A percentile compares a stretch with the other conserved stretches of the same genome.
Conservation (phyloP, 2,113 vertebrate species). For the Channa maculata region DNA sequence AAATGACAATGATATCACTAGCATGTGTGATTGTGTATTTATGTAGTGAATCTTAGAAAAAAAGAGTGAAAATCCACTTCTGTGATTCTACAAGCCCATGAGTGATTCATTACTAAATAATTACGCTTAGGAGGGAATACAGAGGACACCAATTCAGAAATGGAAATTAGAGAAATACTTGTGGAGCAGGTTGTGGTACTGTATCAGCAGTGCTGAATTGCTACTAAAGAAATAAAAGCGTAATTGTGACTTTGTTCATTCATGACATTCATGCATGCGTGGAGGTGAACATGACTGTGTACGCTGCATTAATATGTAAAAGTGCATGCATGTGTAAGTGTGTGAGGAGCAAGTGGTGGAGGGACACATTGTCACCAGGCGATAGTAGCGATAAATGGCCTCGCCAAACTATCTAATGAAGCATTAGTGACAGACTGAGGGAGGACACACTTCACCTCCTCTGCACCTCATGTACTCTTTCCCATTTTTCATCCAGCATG, state of each 20-base stretch:
- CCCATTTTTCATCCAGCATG: slow-evolving; percentile 55
- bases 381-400: slow-evolving; percentile 73
- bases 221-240: slow-evolving; percentile 11
- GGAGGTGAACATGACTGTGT: slow-evolving; percentile 2
- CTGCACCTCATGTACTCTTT: slow-evolving; percentile 30
- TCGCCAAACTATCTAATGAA: slow-evolving; percentile 68
- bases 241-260: neutral
- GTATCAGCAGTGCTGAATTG: slow-evolving; percentile 41
- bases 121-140: slow-evolving; percentile 24
- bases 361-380: slow-evolving; percentile 48
- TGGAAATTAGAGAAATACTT: slow-evolving; percentile 19
- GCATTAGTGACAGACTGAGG: slow-evolving; percentile 68
- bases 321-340: neutral
- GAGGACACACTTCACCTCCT: slow-evolving; percentile 41
- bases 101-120: slow-evolving; percentile 31
- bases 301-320: neutral
- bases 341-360: slow-evolving; percentile 6
- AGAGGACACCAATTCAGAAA: slow-evolving; percentile 21
- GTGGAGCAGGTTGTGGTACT: slow-evolving; percentile 20
- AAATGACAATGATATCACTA: slow-evolving; percentile 1
- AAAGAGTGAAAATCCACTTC: slow-evolving; percentile 4
- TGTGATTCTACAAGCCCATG: slow-evolving; percentile 6
- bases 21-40: neutral
- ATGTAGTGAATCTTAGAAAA: neutral
- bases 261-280: neutral